Percentiles rank a stretch among this genome's conserved stretches.
Evolutionary conservation across 2,113 vertebrate species (phyloP).

Genomic region (Percopsis transmontana): DNA sequence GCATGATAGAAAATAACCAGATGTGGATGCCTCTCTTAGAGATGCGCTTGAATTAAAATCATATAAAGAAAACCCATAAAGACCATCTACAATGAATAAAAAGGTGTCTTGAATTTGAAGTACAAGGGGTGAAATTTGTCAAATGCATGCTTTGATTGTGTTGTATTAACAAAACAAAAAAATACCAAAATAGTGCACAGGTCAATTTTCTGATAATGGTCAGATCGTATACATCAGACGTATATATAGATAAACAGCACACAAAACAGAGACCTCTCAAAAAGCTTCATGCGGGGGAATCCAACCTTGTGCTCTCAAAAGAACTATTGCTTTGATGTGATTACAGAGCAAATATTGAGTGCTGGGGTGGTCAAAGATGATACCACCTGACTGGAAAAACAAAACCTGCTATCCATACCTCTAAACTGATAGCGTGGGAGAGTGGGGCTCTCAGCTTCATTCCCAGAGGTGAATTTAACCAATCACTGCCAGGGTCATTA

Average conservation of each 20-base stretch:
- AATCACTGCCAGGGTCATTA: constrained; percentile 4
- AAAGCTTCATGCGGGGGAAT: constrained; percentile 2
- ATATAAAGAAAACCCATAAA: constrained; percentile 13
- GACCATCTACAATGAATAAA: constrained; percentile 16
- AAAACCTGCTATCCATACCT: background rate
- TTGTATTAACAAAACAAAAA: constrained; percentile 19
- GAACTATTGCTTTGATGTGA: constrained; percentile 74
- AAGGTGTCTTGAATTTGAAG: constrained; percentile 10
- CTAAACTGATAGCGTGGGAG: background rate
- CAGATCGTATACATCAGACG: constrained; percentile 22
- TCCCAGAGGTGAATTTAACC: constrained; percentile 47
- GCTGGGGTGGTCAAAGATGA: constrained; percentile 16
- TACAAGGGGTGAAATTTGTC: constrained; percentile 1
- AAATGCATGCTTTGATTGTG: constrained; percentile 35
- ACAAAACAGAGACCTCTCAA: constrained; percentile 1
- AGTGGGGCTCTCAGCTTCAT: constrained; percentile 25
- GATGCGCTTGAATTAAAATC: constrained; percentile 40
- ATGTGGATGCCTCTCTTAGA: constrained; percentile 45
- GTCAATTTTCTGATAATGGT: constrained; percentile 11
- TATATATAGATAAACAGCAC: constrained; percentile 20
- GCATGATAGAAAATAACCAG: constrained; percentile 7
- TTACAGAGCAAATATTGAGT: constrained; percentile 47
- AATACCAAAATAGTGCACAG: constrained; percentile 42
- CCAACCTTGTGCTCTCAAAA: constrained; percentile 29
- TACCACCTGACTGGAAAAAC: background rate